Evolutionary conservation across 2,113 vertebrate species (phyloP), one percentile per base, ranked within the genome.

Genomic region (Elanus axillaris): DNA sequence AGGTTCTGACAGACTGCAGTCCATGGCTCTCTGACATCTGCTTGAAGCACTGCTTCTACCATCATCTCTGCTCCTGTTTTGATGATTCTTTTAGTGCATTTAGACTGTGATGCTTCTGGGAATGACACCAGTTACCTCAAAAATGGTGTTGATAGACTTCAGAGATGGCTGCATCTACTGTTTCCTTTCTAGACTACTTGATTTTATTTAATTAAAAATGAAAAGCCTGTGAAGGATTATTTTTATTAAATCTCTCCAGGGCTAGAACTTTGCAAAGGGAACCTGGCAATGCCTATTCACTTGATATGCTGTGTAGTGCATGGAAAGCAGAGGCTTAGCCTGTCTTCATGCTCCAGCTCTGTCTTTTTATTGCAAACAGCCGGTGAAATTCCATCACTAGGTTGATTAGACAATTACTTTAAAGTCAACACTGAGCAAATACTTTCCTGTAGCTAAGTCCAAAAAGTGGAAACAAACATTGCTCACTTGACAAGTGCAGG

Each of bases 401-500:
- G 43, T 59, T 97, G 86, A 97, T 97, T 94, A 96, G 74, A 86
- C 75, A 97, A 92, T 95, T 96, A 93, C 89, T 98, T 97, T 93
- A 78, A 96, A 98, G 91, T 90, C 95, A 91, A 85, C 88, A 88
- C 27, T 45, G 86, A 98, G 94, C 83, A 96, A 97, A 82, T 88
- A 36, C 80, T 96, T 97, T 85, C 77, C 68, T 81, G 76, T 82
- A 97, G 88, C 87, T 85, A 96, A 95, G 92, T 20, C 71, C 62
- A 45, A 94, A 84, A 84, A 96, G 73, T 96, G 62, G 92, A 98
- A 97, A 95, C 80, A 97, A 97, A 93, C 75, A 82, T 93, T 82
- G 69, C 64, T 71, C 40, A 23, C 55, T 94, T 98, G 95, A 97
- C 90, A 96, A 98, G 90, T 96, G 76, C 94, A 95, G 94, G 96